Conservation (phyloP, 2,888 invertebrate genomes). For the Pasiphila rectangulata region DNA sequence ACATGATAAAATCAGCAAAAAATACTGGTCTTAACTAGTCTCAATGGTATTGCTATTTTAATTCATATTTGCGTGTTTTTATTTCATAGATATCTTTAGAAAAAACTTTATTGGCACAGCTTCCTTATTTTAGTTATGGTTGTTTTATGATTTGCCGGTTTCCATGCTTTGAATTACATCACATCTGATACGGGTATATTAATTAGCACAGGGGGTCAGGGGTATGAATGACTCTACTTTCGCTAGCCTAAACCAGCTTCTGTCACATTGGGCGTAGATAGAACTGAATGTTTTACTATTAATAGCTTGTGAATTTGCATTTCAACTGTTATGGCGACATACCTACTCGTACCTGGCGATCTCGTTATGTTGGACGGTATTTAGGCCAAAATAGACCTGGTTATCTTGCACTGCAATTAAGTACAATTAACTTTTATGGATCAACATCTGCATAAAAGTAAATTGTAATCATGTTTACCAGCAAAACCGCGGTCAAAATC, state of each 20-base stretch:
- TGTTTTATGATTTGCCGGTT: conserved; percentile 12
- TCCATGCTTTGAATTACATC: conserved; percentile 21
- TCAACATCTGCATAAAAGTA: no score
- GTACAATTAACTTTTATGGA: no score
- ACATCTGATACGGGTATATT: conserved; percentile 21
- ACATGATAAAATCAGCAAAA: neutral
- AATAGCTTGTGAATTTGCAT: conserved; percentile 25
- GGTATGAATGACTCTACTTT: conserved; percentile 33
- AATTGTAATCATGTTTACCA: no score
- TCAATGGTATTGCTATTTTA: conserved; percentile 9
- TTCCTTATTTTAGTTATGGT: conserved; percentile 5
- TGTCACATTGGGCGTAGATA: conserved; percentile 19
- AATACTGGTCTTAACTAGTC: neutral
- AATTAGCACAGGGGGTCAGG: conserved; percentile 29
- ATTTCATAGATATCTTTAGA: neutral
- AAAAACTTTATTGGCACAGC: conserved; percentile 8
- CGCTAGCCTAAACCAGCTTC: conserved; percentile 19
- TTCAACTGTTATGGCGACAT: conserved; percentile 25
- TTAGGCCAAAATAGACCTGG: conserved; percentile 4
- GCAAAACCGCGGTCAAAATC: no score
- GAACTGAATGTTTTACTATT: conserved; percentile 17
- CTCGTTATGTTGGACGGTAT: neutral
- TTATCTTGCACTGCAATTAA: no score
- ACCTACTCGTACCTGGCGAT: neutral
- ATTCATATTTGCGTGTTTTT: conserved; percentile 6